Conservation (phyloP, 2,797 vertebrate genomes). For the Serranus cabrilla region DNA sequence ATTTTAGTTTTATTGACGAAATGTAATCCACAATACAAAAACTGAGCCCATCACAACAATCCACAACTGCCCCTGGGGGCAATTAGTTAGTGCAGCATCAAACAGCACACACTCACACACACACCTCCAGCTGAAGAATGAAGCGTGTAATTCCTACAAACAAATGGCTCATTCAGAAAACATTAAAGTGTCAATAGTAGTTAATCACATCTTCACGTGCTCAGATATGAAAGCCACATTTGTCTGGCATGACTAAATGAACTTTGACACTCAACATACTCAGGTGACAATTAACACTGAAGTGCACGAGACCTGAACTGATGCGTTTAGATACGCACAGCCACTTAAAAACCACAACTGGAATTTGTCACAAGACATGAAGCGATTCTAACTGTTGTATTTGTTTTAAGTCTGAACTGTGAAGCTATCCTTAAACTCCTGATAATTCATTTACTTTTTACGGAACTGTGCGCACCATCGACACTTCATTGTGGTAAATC, state of each 20-base stretch:
- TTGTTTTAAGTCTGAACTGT: not conserved
- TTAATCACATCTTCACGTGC: conserved; percentile 62
- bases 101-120: conserved; percentile 35
- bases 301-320: conserved; percentile 24
- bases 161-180: conserved; percentile 73
- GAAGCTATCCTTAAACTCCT: not conserved
- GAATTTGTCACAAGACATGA: accelerated
- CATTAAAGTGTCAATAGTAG: conserved; percentile 67
- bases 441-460: not conserved
- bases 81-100: conserved; percentile 68
- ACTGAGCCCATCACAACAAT: conserved; percentile 47
- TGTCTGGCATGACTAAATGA: conserved; percentile 45
- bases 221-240: conserved; percentile 46
- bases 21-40: conserved; percentile 39
- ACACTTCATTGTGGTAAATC: not conserved
- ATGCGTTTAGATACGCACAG: not conserved
- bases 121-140: conserved; percentile 72
- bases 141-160: conserved; percentile 75
- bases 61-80: conserved; percentile 67
- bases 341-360: not conserved
- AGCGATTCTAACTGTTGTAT: not conserved
- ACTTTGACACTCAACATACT: conserved; percentile 45
- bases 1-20: conserved; percentile 9
- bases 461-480: not conserved
- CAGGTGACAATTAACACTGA: conserved; percentile 47